Evolutionary conservation across 1,140 invertebrate species (phyloP), one percentile per base, ranked within the genome.

Genomic region (Zeugodacus cucurbitae): DNA sequence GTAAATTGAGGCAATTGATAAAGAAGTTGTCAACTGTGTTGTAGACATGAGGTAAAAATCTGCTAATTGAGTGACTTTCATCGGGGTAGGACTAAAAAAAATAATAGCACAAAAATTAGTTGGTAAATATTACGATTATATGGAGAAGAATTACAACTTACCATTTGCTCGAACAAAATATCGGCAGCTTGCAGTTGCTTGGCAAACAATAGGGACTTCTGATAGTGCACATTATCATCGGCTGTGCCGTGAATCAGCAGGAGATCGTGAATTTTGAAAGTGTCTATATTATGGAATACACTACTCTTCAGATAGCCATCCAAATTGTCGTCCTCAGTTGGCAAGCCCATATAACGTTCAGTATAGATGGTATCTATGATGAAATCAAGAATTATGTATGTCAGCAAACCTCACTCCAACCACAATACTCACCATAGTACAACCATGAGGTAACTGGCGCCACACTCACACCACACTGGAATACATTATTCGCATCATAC

Each of bases 211-310:
- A 98, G 96, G 0, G 98, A 97, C 91, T 99, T 97, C 93, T 99
- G 98, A 93, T 98, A 98, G 93, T 99, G 98, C 17, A 99, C 98
- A 93, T 99, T 98, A 92, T 99, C 98, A 94, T 98, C 96, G 10
- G 96, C 95, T 82, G 97, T 98, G 26, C 98, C 98, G 91, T 98
- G 98, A 90, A 99, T 96, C 11, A 99, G 91, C 90, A 97, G 96
- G 93, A 97, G 98, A 89, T 96, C 94, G 90, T 98, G 97, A 54
- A 95, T 95, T 70, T 95, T 95, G 59, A 98, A 95, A 87, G 97
- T 96, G n/a, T 96, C 95, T 34, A 96, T 96, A 93, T n/a, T n/a
- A n/a, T 89, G 98, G 34, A 82, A 82, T 91, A 94, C 97, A 95
- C 91, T 96, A 95, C 91, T 95, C 89, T 93, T 96, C 94, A 92